Conservation (phyloP, 2,797 vertebrate species). For the Gastrophryne carolinensis region DNA sequence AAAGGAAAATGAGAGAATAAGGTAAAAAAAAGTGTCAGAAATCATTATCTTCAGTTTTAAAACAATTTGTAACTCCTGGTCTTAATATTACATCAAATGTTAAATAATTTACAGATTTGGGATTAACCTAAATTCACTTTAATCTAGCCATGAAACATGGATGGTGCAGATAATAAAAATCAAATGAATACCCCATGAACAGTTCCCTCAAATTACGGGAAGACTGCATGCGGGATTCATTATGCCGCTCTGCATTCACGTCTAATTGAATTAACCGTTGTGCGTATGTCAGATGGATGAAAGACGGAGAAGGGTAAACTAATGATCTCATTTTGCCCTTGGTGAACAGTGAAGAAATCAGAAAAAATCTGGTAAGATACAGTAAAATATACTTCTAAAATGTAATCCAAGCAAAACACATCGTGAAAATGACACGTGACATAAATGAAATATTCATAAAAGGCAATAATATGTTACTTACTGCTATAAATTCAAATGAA, state of each 20-base stretch:
- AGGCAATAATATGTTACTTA: no score
- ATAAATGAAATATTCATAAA: no score
- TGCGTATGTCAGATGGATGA: slow-evolving; percentile 56
- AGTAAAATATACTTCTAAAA: slow-evolving; percentile 27
- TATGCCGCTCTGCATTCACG: slow-evolving; percentile 3
- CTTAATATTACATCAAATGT: slow-evolving; percentile 27
- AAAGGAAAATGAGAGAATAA: neutral
- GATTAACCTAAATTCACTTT: slow-evolving; percentile 41
- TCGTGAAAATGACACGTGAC: no score
- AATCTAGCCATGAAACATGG: slow-evolving; percentile 47
- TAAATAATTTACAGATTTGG: slow-evolving; percentile 24
- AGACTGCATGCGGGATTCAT: slow-evolving; percentile 47
- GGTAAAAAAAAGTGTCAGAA: neutral
- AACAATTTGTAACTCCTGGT: slow-evolving; percentile 6
- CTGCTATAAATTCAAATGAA: no score
- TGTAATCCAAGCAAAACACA: slow-evolving; percentile 33
- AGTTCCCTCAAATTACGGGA: slow-evolving; percentile 27
- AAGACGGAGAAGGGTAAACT: slow-evolving; percentile 58
- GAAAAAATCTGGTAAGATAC: slow-evolving; percentile 13
- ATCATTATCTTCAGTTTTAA: neutral
- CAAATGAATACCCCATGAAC: slow-evolving; percentile 54
- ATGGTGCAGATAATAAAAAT: slow-evolving; percentile 61
- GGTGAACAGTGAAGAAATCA: slow-evolving; percentile 48
- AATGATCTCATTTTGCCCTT: slow-evolving; percentile 56
- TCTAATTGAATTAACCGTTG: slow-evolving; percentile 50